Evolutionary conservation across 30 jellyfish, hydroid and myxozoan genomes (phyloP).

Genomic region (Aurelia sp.): DNA sequence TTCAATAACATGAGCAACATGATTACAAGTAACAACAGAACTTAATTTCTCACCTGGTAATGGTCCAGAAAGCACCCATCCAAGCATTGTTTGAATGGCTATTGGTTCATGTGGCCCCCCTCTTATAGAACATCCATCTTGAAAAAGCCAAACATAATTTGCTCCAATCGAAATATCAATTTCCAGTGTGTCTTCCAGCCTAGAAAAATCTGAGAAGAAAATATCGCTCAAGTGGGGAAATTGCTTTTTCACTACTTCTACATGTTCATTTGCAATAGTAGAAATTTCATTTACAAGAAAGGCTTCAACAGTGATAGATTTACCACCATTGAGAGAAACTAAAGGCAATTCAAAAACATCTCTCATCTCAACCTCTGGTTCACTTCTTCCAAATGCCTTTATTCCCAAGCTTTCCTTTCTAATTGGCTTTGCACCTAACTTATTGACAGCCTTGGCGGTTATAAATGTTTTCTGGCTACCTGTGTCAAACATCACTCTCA

Average conservation of each 20-base stretch:
- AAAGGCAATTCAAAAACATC: conserved; percentile 42
- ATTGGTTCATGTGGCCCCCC: conserved; percentile 76
- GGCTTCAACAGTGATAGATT: conserved; percentile 39
- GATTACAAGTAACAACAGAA: not conserved
- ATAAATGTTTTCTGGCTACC: conserved; percentile 75
- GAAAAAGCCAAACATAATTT: conserved; percentile 42
- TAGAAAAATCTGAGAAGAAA: conserved; percentile 51
- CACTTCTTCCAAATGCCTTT: conserved; percentile 62
- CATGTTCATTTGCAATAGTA: conserved; percentile 47
- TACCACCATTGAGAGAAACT: conserved; percentile 21
- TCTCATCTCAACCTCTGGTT: conserved; percentile 59
- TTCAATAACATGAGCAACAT: conserved; percentile 8
- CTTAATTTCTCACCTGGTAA: conserved; percentile 16
- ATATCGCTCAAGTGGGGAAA: conserved; percentile 11
- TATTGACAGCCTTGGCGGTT: conserved; percentile 45
- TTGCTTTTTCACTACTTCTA: conserved; percentile 30
- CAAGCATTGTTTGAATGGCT: conserved; percentile 59
- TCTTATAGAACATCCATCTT: conserved; percentile 33
- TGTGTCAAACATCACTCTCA: conserved; percentile 43
- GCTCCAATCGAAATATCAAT: conserved; percentile 28
- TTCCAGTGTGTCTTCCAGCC: conserved; percentile 36
- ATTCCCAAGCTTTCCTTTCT: conserved; percentile 65
- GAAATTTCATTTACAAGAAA: conserved; percentile 63
- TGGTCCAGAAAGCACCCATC: conserved; percentile 41
- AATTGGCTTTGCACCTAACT: conserved; percentile 49